These are phyloP conservation scores for Megaleporinus macrocephalus DNA, from an alignment of 2,113 vertebrate genomes.

Conservation along the genomic window DNA sequence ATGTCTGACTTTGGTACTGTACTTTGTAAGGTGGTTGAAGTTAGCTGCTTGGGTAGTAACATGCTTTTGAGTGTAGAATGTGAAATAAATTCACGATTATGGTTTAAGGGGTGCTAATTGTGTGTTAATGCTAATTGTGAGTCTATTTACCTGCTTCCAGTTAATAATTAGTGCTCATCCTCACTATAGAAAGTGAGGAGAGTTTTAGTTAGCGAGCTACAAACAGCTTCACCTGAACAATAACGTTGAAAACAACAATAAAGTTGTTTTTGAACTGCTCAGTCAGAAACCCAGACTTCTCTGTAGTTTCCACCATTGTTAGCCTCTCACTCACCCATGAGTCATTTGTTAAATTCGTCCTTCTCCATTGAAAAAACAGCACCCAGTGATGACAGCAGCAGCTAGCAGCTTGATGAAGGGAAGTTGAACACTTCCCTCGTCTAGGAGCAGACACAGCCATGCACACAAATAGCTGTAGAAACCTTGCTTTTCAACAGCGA, in stretches of 20 bases:
- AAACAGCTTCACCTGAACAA: too few relatives aligned
- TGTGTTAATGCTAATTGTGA: not conserved
- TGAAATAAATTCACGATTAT: too few relatives aligned
- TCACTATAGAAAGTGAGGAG: too few relatives aligned
- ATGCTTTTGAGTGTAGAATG: not conserved
- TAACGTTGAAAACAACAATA: too few relatives aligned
- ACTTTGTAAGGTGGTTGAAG: too few relatives aligned
- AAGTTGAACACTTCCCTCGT: conserved; percentile 26
- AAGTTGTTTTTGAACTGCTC: too few relatives aligned
- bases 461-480: not conserved
- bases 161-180: too few relatives aligned
- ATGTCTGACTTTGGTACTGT: too few relatives aligned
- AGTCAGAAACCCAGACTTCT: not conserved
- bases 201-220: too few relatives aligned
- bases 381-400: not conserved
- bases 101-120: not conserved
- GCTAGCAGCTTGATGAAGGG: not conserved
- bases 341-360: conserved; percentile 5
- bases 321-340: not conserved
- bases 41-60: too few relatives aligned
- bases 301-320: not conserved
- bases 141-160: not conserved
- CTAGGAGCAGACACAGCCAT: not conserved
- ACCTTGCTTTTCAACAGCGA: not conserved
- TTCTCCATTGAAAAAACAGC: not conserved